Evolutionary conservation across 92 coral and sea anemone genomes (phyloP).

Genomic region (Epizoanthus ramosus): DNA sequence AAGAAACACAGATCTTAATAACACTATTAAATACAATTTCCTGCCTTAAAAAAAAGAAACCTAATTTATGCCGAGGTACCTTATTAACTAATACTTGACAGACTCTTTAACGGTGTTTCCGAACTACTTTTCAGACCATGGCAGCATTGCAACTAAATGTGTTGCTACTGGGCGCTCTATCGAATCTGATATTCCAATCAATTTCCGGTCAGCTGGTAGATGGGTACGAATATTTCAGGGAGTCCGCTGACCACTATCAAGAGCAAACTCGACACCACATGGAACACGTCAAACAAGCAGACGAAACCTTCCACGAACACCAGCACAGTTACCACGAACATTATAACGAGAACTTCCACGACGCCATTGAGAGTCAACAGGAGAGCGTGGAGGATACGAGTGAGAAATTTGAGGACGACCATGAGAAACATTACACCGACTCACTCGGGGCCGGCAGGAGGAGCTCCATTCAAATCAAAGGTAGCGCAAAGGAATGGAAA

Average conservation of each 20-base stretch:
- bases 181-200: neutral
- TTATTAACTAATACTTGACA: neutral
- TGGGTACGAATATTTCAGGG: slow-evolving; percentile 25
- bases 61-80: too few relatives aligned
- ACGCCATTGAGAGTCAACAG: slow-evolving; percentile 22
- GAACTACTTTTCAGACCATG: neutral
- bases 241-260: slow-evolving; percentile 34
- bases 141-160: neutral
- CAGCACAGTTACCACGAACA: slow-evolving; percentile 11
- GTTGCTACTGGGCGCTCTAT: neutral
- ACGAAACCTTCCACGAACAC: neutral
- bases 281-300: slow-evolving; percentile 22
- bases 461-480: neutral
- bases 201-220: neutral
- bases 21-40: too few relatives aligned
- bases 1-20: too few relatives aligned
- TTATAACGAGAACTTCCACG: slow-evolving; percentile 23
- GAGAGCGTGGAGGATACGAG: slow-evolving; percentile 14
- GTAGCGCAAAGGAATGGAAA: neutral
- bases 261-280: slow-evolving; percentile 19
- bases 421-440: slow-evolving; percentile 24
- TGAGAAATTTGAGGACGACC: slow-evolving; percentile 28
- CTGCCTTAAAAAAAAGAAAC: too few relatives aligned
- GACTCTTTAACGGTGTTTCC: neutral
- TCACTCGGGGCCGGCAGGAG: slow-evolving; percentile 11